Conservation (phyloP, 2,797 vertebrate species). For the Anguilla obscura region DNA sequence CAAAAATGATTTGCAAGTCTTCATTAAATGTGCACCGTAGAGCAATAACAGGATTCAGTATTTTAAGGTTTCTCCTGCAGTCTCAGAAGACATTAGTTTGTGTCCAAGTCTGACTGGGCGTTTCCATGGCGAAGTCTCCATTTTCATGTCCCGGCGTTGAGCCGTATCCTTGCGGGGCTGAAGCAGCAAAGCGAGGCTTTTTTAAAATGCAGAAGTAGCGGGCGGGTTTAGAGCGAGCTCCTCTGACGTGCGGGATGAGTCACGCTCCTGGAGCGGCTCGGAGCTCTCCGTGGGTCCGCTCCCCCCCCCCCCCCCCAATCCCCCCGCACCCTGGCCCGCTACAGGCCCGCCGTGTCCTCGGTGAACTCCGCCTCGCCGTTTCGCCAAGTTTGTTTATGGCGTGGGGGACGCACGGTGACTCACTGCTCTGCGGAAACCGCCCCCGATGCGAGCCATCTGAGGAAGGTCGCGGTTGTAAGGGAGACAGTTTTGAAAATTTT, state of each 20-base stretch:
- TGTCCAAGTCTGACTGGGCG: neutral
- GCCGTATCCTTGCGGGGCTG: neutral
- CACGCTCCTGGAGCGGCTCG: constrained; percentile 35
- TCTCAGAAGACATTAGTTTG: neutral
- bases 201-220: neutral
- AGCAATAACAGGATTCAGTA: neutral
- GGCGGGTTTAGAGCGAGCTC: neutral
- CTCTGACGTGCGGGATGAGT: neutral
- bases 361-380: constrained; percentile 42
- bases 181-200: neutral
- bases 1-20: neutral
- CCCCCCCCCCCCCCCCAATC: constrained; percentile 34
- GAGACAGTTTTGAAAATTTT: too few species aligned
- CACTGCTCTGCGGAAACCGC: constrained; percentile 39
- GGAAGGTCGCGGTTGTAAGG: constrained; percentile 20
- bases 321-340: constrained; percentile 41
- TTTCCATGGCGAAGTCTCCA: neutral
- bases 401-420: constrained; percentile 40
- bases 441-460: constrained; percentile 26
- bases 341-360: constrained; percentile 35
- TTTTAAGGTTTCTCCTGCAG: neutral
- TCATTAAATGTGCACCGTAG: neutral
- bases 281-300: constrained; percentile 43
- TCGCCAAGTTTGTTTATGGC: constrained; percentile 41
- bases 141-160: neutral